Percentiles rank a stretch among this genome's conserved stretches.
Conservation (phyloP, 2,797 vertebrate genomes). For the Eulemur albifrons region DNA sequence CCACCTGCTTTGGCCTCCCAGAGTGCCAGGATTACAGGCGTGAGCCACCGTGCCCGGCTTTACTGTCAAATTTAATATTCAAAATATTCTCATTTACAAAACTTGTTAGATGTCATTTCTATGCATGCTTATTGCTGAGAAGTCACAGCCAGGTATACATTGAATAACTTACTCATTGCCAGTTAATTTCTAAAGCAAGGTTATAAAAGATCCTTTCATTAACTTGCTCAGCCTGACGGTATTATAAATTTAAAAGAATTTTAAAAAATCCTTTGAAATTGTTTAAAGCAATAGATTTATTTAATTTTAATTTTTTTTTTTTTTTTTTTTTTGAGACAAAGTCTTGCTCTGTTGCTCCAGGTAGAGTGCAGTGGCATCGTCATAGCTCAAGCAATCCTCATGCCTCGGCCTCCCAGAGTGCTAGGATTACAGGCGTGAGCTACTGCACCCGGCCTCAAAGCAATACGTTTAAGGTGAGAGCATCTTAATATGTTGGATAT, state of each 20-base stretch:
- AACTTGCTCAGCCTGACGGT: too few species aligned
- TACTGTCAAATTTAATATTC: constrained; percentile 9
- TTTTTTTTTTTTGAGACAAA: too few species aligned
- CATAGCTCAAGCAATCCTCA: too few species aligned
- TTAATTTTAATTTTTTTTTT: too few species aligned
- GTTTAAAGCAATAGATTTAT: not conserved
- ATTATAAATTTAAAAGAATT: too few species aligned
- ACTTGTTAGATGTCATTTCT: constrained; percentile 2
- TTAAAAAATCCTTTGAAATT: constrained; percentile 9
- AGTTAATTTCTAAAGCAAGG: constrained; percentile 22
- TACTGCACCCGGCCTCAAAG: not conserved
- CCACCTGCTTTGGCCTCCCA: too few species aligned
- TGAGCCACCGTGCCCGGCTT: too few species aligned
- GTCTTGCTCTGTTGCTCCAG: too few species aligned
- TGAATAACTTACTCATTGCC: not conserved
- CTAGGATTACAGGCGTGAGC: too few species aligned
- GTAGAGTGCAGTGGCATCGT: too few species aligned
- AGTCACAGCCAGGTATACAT: constrained; percentile 20
- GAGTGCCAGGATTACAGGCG: too few species aligned
- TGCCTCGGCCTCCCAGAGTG: too few species aligned
- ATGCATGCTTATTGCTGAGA: not conserved
- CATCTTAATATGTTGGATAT: not conserved
- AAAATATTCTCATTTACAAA: constrained; percentile 49
- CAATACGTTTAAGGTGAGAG: not conserved
- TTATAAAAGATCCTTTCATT: constrained; percentile 29